These are phyloP conservation scores for Oenanthe oenanthe DNA, from an alignment of 2,113 vertebrate genomes.

Conservation along the genomic window DNA sequence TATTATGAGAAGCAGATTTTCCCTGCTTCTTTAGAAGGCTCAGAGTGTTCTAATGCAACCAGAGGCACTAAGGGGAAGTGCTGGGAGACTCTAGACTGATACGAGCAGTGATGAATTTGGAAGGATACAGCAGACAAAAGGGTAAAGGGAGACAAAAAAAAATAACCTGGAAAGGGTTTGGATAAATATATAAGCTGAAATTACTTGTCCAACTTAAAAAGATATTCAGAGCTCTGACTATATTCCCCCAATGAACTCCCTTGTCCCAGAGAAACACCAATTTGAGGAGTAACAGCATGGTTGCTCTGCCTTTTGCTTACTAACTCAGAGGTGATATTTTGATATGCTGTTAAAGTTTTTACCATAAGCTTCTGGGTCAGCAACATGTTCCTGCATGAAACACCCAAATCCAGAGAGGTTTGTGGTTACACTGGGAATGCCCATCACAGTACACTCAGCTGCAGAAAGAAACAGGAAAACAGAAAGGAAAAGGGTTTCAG, in stretches of 20 bases:
- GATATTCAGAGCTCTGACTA: neutral
- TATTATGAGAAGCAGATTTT: neutral
- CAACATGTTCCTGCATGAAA: conserved; percentile 95
- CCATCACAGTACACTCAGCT: conserved; percentile 98
- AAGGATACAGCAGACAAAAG: neutral
- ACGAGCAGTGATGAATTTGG: neutral
- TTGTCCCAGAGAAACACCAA: neutral
- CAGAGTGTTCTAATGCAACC: neutral
- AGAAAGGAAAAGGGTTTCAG: neutral
- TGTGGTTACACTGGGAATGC: conserved; percentile 97
- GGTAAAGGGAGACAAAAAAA: neutral
- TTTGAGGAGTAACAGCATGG: neutral
- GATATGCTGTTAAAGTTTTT: neutral
- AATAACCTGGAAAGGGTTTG: neutral
- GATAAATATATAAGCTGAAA: neutral
- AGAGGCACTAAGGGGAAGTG: neutral
- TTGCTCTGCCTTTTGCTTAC: neutral
- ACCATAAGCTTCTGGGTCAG: conserved; percentile 95
- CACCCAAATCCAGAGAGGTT: conserved; percentile 98
- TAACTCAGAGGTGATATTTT: neutral
- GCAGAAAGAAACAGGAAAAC: conserved; percentile 36
- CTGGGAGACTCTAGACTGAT: neutral
- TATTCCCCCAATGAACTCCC: neutral
- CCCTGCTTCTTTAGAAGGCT: neutral
- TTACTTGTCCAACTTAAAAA: neutral